A percentile compares a stretch with the other conserved stretches of the same genome.
phyloP scores from a whole-genome alignment of 2,113 vertebrate species.

The Pterophyllum scalare region DNA sequence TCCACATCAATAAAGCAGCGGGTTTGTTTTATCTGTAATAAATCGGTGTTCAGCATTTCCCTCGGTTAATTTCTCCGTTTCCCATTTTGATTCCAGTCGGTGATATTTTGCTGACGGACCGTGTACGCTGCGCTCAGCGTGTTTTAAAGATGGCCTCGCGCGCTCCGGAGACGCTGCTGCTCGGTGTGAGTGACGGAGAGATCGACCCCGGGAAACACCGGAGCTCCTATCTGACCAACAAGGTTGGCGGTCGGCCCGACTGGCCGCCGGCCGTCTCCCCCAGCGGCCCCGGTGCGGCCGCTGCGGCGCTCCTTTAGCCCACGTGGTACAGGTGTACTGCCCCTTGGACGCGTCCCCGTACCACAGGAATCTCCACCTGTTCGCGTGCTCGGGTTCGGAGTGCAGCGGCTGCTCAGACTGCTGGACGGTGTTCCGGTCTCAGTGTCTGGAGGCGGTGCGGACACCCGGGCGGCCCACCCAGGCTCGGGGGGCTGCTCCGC shows the following conservation, averaged over 20 bases:
- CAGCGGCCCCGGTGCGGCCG: constrained; percentile 21
- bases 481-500: constrained; percentile 12
- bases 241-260: constrained; percentile 72
- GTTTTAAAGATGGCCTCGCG: constrained; percentile 19
- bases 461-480: background rate
- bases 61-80: no score
- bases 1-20: no score
- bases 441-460: constrained; percentile 40
- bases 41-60: no score
- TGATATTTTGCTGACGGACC: constrained; percentile 24
- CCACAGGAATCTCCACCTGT: constrained; percentile 67
- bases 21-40: background rate
- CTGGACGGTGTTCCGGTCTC: constrained; percentile 68
- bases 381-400: constrained; percentile 47
- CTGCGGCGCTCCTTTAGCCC: constrained; percentile 47
- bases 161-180: constrained; percentile 12
- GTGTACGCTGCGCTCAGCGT: background rate
- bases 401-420: constrained; percentile 45
- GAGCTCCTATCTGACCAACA: constrained; percentile 68
- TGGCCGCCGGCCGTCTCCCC: background rate
- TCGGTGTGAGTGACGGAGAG: constrained; percentile 74
- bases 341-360: constrained; percentile 59
- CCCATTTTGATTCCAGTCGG: background rate
- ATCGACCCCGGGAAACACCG: constrained; percentile 33
- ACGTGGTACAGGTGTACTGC: constrained; percentile 71